Base-by-base conservation (phyloP, 2,888 invertebrate genomes). In the Cheilosia grossa region DNA sequence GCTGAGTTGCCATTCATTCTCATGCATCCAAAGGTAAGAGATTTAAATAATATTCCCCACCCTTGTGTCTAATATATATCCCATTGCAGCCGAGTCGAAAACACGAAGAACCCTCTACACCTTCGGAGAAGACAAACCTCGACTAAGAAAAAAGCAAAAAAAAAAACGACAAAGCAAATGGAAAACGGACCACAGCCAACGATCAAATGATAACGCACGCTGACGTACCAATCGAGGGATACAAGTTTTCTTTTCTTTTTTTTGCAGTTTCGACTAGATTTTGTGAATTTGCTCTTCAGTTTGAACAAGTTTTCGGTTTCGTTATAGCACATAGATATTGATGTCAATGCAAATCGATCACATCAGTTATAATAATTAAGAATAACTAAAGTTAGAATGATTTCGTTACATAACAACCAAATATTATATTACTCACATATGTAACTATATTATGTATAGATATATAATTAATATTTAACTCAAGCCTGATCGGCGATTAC, bases 1-100 rank as follows among this genome's bases (percentile, higher is more conserved):
- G 98, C 98, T 4, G 98, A 98, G 92, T 92, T 98, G 90, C 98
- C 98, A 51, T 97, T 98, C 92, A 96, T 98, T 87, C 93, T 98
- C 87, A 98, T 98, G 95, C 97, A 97, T 91, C 97, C 97, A 54
- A 97, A 97, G 94, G 96, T 96, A 90, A 53, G 90, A 61, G 87
- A 4, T 13, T 9, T 2, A 13, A 58, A 56, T 1, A 17, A 2
- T 47, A 9, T 27, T 2, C 1, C 21, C 2, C 0, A 30, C n/a
- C 6, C 4, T 21, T 37, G 10, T 2, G 5, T 7, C 2, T 9
- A 13, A n/a, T 10, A 59, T 17, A 1, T 21, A 3, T 33, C 19
- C 17, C 30, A 15, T 81, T 64, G 7, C 33, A 87, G 87, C 87
- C 87, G 67, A 72, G 40, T 40, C 86, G 86, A 9, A 87, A 87